phyloP scores from a whole-genome alignment of 2,888 invertebrate genomes.

The Crioceris asparagi region DNA sequence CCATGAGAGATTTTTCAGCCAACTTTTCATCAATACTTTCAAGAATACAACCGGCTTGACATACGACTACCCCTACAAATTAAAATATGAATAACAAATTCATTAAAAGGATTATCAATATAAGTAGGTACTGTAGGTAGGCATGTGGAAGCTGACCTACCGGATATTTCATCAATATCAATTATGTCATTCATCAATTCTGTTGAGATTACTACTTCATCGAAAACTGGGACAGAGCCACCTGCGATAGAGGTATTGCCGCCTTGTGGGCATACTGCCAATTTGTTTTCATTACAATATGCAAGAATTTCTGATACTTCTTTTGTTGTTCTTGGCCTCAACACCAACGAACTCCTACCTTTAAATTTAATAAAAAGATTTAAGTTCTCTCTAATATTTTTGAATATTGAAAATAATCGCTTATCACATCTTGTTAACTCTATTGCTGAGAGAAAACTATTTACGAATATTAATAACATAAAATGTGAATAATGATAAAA shows the following conservation, averaged over 20 bases:
- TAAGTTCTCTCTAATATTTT: background rate
- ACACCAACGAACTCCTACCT: slow-evolving; percentile 72
- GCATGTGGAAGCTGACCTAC: too few species aligned
- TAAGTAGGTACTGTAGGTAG: too few species aligned
- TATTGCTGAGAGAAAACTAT: background rate
- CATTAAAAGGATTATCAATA: too few species aligned
- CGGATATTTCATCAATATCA: slow-evolving; percentile 69
- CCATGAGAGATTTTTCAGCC: slow-evolving; percentile 62
- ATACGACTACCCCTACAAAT: slow-evolving; percentile 56
- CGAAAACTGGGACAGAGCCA: slow-evolving; percentile 90
- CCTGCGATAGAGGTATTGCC: slow-evolving; percentile 93
- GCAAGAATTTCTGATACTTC: slow-evolving; percentile 78
- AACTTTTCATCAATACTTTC: slow-evolving; percentile 71
- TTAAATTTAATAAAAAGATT: slow-evolving; percentile 16
- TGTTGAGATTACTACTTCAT: slow-evolving; percentile 84
- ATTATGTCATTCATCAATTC: slow-evolving; percentile 76
- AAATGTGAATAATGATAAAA: background rate
- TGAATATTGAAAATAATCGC: background rate
- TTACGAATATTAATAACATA: background rate
- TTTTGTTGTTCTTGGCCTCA: slow-evolving; percentile 75
- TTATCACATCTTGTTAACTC: background rate
- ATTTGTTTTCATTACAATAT: slow-evolving; percentile 67
- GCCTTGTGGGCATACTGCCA: slow-evolving; percentile 91
- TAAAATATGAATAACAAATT: slow-evolving; percentile 2
- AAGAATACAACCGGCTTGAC: slow-evolving; percentile 86